Evolutionary conservation across 2,888 invertebrate species (phyloP), one percentile per base, ranked within the genome.

Genomic region (Orgyia antiqua): DNA sequence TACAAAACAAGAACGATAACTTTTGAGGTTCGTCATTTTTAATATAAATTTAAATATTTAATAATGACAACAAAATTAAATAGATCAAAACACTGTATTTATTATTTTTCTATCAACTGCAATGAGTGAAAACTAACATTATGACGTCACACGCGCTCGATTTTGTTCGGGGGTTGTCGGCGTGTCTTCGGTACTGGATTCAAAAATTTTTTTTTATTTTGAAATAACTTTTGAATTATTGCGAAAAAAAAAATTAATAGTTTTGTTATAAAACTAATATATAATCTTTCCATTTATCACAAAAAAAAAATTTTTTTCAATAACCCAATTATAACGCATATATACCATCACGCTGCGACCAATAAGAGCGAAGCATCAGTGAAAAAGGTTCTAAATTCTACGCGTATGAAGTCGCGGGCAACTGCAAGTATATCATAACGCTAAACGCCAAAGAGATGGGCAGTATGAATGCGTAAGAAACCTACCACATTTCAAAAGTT

Each of bases 21-120:
- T 25, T 25, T 13, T 25, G 25, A 25, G 25, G 25, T 25, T 25
- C 13, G 23, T 10, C 23, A 23, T 23, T 23, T 23, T 23, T 10
- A 8, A 23, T 23, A 23, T 23, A 23, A 7, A 10, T 23, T 23
- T 3, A 23, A 5, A 23, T n/a, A n/a, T n/a, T n/a, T n/a, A n/a
- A n/a, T n/a, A n/a, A n/a, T n/a, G n/a, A n/a, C n/a, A n/a, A n/a
- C 23, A 23, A 8, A 23, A 23, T 23, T 23, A 10, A 23, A 23
- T 23, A 15, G 6, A 6, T 15, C 15, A 15, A 4, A 15, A 15
- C 15, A 15, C 15, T 15, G 15, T 15, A 15, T 15, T 15, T 4
- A 4, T 6, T 15, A 3, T 15, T 4, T 6, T 15, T 6, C 4
- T 15, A 15, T n/a, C n/a, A n/a, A n/a, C n/a, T n/a, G n/a, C n/a